Conservation (phyloP, 1,140 invertebrate genomes). For the Heliconius himera region DNA sequence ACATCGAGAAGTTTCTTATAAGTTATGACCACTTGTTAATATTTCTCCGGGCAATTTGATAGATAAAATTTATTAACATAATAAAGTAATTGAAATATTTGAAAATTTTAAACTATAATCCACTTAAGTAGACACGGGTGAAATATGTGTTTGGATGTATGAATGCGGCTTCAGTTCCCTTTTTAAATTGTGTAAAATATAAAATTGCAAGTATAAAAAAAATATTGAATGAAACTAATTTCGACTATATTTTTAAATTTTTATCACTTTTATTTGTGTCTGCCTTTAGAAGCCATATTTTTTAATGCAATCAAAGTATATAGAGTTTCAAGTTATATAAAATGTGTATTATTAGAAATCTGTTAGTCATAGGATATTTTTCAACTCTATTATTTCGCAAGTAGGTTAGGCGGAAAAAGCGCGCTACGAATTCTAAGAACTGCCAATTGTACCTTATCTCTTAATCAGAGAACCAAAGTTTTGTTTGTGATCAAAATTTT, state of each 20-base stretch:
- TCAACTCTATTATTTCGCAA: constrained; percentile 4
- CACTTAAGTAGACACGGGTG: too few species aligned
- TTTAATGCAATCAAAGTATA: too few species aligned
- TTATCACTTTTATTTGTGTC: too few species aligned
- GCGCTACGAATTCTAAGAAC: background rate
- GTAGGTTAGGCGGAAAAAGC: constrained; percentile 10
- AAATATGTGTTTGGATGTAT: background rate
- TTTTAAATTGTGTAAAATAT: too few species aligned
- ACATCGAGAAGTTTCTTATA: constrained; percentile 25
- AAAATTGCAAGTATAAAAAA: too few species aligned
- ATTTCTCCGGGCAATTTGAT: background rate
- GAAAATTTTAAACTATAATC: background rate
- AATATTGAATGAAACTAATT: too few species aligned
- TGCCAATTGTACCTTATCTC: background rate
- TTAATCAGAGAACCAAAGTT: background rate
- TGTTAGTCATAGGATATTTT: constrained; percentile 9
- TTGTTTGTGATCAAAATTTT: constrained; percentile 8
- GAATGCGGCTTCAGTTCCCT: background rate
- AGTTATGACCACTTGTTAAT: constrained; percentile 17
- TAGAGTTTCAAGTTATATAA: background rate
- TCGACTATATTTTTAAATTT: too few species aligned
- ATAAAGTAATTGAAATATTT: background rate
- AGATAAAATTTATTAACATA: background rate
- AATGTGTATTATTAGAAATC: background rate
- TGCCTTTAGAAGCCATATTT: too few species aligned